These are phyloP conservation scores for Zapornia atra DNA, from an alignment of 2,113 vertebrate genomes.

Conservation along the genomic window DNA sequence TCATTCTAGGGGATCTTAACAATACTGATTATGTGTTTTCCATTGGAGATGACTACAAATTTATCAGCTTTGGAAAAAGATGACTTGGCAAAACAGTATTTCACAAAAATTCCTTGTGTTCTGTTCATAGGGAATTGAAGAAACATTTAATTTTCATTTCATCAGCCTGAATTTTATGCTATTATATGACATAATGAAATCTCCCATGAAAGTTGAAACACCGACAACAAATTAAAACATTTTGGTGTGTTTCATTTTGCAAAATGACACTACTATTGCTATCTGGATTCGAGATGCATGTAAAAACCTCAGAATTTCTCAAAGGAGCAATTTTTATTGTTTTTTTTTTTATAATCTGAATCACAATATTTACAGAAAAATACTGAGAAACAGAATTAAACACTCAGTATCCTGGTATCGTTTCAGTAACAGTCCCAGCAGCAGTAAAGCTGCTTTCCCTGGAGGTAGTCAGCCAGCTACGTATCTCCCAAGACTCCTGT, in stretches of 20 bases:
- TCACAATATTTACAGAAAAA: background rate
- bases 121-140: background rate
- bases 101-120: background rate
- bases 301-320: background rate
- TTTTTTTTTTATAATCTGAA: background rate
- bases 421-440: background rate
- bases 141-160: background rate
- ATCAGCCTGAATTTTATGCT: background rate
- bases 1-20: background rate
- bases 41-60: background rate
- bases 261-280: background rate
- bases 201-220: background rate
- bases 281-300: background rate
- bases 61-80: background rate
- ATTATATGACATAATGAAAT: background rate
- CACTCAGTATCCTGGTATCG: rapidly evolving
- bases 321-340: background rate
- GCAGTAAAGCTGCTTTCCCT: background rate
- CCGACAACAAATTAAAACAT: background rate
- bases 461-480: background rate
- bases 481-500: background rate
- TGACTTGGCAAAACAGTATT: background rate
- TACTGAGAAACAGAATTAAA: background rate
- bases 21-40: background rate
- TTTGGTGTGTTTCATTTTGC: background rate